phyloP scores from a whole-genome alignment of 1,140 invertebrate species.

The Aculops lycopersici region DNA sequence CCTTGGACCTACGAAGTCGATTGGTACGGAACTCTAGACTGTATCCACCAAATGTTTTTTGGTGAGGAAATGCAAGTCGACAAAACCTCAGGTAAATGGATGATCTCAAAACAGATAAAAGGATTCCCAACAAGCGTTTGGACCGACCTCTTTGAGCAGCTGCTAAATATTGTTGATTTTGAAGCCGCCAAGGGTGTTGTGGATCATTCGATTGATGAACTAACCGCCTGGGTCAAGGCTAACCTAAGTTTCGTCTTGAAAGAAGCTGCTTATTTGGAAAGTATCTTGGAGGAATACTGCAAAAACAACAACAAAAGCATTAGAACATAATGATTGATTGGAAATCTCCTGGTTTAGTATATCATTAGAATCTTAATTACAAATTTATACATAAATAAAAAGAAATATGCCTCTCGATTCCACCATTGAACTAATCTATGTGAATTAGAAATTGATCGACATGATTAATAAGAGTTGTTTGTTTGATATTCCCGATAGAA shows the following conservation, averaged over 20 bases:
- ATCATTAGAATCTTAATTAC: no score
- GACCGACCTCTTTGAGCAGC: neutral
- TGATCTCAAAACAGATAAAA: constrained; percentile 10
- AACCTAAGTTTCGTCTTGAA: neutral
- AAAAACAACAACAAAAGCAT: no score
- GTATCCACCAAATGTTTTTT: constrained; percentile 48
- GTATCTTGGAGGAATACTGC: neutral
- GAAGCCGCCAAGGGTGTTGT: neutral
- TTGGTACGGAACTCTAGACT: constrained; percentile 49
- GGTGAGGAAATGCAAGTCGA: constrained; percentile 55
- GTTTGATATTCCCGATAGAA: no score
- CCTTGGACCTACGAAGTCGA: constrained; percentile 66
- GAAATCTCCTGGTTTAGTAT: no score
- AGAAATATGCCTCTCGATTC: no score
- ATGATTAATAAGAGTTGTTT: no score
- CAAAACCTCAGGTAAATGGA: constrained; percentile 18
- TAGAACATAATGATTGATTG: no score
- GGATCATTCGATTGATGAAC: neutral
- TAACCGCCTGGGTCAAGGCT: neutral
- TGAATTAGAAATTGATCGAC: no score
- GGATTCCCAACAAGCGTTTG: neutral
- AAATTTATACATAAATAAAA: no score
- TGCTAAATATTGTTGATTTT: constrained; percentile 1
- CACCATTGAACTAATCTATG: no score
- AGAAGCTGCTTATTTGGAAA: neutral